Evolutionary conservation across 2,113 vertebrate species (phyloP).

Genomic region (Scartelaos histophorus): DNA sequence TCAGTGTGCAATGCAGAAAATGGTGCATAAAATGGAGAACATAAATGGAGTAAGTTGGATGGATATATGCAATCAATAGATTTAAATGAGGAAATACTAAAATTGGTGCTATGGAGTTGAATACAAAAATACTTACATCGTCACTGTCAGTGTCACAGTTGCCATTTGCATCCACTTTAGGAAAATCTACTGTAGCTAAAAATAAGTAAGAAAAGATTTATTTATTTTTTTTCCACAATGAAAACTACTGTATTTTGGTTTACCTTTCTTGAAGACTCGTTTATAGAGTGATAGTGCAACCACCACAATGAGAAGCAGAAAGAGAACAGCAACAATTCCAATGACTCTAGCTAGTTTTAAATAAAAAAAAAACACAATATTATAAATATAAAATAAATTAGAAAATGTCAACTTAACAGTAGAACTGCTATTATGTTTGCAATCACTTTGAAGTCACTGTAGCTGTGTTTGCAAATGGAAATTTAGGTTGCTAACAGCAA

Average conservation of each 20-base stretch:
- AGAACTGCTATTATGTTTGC: no score
- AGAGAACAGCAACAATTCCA: background rate
- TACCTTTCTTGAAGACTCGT: conserved; percentile 44
- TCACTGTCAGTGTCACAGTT: conserved; percentile 45
- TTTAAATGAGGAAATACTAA: background rate
- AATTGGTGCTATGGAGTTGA: background rate
- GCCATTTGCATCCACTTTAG: conserved; percentile 63
- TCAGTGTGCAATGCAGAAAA: background rate
- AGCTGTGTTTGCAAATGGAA: no score
- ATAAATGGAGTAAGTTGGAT: background rate
- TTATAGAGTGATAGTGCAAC: conserved; percentile 19
- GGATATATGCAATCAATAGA: background rate
- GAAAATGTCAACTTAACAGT: no score
- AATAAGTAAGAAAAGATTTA: background rate
- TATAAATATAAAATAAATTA: background rate
- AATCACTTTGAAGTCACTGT: no score
- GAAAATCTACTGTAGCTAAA: conserved; percentile 18
- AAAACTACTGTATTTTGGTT: background rate
- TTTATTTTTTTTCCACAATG: background rate
- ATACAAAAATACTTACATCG: conserved; percentile 47
- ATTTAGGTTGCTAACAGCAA: no score
- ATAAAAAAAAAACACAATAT: conserved; percentile 23
- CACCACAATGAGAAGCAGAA: conserved; percentile 19
- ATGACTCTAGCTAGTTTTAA: conserved; percentile 27
- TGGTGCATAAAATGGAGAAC: background rate